Evolutionary conservation across 2,113 vertebrate species (phyloP), one percentile per base, ranked within the genome.

Genomic region (Mugil cephalus): DNA sequence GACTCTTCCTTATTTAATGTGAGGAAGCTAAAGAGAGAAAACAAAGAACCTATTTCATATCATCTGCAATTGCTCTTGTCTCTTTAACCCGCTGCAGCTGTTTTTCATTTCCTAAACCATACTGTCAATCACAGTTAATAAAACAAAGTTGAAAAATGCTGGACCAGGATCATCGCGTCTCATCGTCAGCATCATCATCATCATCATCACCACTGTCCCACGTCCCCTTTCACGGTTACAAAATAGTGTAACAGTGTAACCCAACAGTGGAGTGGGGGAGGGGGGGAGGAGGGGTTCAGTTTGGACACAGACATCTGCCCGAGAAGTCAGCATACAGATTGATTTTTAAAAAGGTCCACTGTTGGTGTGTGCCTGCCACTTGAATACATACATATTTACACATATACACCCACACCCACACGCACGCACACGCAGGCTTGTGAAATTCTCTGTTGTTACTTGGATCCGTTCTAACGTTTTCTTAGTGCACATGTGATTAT

Each of bases 321-420:
- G 13, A 84, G 80, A 71, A 84, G 82, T 87, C 89, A 88, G 77
- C 85, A 87, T 89, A 90, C 80, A 88, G 84, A 89, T 82, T 88
- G 82, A 87, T 86, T 87, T 64, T 87, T 53, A 75, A 87, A 92
- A 89, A 91, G 82, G 87, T 91, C 91, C 86, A 90, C 80, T 81
- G 74, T 88, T 84, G 83, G 78, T 92, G 92, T 91, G 93, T 92
- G 91, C 90, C 89, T 87, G 87, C 89, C 89, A 92, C 90, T 91
- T 91, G 90, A 91, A 92, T 86, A 92, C 91, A 91, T 89, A 89
- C 89, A 92, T 91, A 91, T 91, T 90, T 86, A 91, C 90, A 94
- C 88, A 91, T 80, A 83, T 80, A 85, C 86, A 87, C 86, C 52
- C 77, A 69, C 69, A 69, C 81, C 10, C 69, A 61, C 69, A 54